Evolutionary conservation across 2,888 invertebrate genomes (phyloP), one percentile per base, ranked within the genome.

Genomic region (Caradrina clavipalpis): DNA sequence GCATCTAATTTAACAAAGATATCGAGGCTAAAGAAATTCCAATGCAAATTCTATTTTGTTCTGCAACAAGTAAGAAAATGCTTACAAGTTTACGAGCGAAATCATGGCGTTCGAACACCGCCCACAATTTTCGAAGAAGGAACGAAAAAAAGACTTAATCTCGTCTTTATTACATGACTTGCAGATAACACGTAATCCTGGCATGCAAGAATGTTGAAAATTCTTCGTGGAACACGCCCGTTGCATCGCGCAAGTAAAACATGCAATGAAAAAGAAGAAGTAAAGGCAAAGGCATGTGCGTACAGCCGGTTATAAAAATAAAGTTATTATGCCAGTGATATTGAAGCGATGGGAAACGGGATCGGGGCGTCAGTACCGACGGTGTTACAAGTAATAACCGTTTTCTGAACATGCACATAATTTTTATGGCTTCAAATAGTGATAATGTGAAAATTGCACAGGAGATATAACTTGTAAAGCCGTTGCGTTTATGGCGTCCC

Each of bases 271-370:
- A 87, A 82, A 85, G 77, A 69, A 73, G 69, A 75, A 68, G 61
- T 76, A 81, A 80, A 78, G 75, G 70, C 71, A 73, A 75, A 81
- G 83, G 83, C 76, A 79, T 81, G 81, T 81, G 81, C 76, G 75
- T 83, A 84, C 83, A 88, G 85, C 87, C 84, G 85, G 89, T 87
- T 88, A 80, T 87, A 90, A 89, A 89, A 88, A 89, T 89, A 87
- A 87, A 88, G 87, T 86, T 87, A 88, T 88, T 87, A 86, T 81
- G 75, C 77, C 76, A 75, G 69, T 77, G 80, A 84, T 82, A 84
- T 79, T 66, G 82, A 61, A 76, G 81, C 60, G 75, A 64, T 72
- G 80, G 73, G 68, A 82, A 82, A 84, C 73, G 82, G 84, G 80
- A 84, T 74, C 65, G 59, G 53, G 61, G 55, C 76, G 62, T 76